phyloP scores from a whole-genome alignment of 2,888 invertebrate species.

The Sphecodes monilicornis region DNA sequence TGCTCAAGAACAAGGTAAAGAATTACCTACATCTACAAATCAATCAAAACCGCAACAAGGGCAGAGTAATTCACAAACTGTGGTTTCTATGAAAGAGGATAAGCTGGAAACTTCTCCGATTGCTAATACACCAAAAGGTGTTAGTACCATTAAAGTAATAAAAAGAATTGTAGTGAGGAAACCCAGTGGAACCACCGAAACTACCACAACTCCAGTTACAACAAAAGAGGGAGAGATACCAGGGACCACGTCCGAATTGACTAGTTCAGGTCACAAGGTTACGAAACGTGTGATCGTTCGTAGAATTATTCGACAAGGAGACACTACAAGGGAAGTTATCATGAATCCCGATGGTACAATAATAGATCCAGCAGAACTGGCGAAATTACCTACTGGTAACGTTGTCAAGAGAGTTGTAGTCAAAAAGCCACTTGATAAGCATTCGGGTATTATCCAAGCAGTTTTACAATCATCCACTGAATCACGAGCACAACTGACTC shows the following conservation, averaged over 20 bases:
- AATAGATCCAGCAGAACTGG: constrained; percentile 82
- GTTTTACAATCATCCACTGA: constrained; percentile 73
- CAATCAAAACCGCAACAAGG: constrained; percentile 54
- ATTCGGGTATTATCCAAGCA: constrained; percentile 72
- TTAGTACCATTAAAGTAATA: constrained; percentile 82
- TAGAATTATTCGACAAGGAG: constrained; percentile 82
- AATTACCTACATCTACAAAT: constrained; percentile 41
- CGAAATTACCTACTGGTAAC: constrained; percentile 82
- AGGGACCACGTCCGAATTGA: constrained; percentile 25
- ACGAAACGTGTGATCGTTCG: constrained; percentile 82
- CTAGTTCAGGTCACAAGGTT: constrained; percentile 73
- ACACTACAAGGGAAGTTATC: constrained; percentile 81
- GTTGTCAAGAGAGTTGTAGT: constrained; percentile 83
- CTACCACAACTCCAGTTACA: constrained; percentile 57
- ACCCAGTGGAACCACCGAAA: constrained; percentile 68
- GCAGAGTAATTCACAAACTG: constrained; percentile 36
- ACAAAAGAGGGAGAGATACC: constrained; percentile 68
- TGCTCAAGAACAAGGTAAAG: constrained; percentile 73
- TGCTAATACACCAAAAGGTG: constrained; percentile 66
- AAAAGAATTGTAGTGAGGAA: constrained; percentile 82
- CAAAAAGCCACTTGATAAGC: constrained; percentile 80
- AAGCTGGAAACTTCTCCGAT: constrained; percentile 47
- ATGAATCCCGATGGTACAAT: constrained; percentile 83
- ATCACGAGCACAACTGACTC: constrained; percentile 34
- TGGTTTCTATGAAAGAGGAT: constrained; percentile 47